phyloP scores from a whole-genome alignment of 2,113 vertebrate genomes.

The Mustelus asterias region DNA sequence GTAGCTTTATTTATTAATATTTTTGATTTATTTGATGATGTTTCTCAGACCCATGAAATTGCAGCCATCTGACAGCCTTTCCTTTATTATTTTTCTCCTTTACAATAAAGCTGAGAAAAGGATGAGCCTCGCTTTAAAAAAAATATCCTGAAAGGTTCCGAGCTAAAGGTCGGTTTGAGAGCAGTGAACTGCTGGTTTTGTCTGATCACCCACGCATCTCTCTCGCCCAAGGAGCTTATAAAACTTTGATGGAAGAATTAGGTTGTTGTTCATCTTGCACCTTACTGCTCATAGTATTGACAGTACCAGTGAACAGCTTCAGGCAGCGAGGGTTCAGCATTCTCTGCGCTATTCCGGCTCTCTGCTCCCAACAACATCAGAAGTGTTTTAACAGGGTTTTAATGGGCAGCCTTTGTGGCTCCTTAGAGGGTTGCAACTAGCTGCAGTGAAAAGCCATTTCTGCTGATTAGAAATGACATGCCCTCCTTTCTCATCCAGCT shows the following conservation, averaged over 20 bases:
- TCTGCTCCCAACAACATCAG: conserved; percentile 87
- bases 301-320: conserved; percentile 74
- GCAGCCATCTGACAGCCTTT: neutral
- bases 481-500: conserved; percentile 66
- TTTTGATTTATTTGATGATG: neutral
- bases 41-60: neutral
- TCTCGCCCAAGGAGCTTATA: conserved; percentile 65
- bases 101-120: neutral
- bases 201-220: conserved; percentile 37
- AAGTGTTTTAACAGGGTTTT: conserved; percentile 99
- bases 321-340: conserved; percentile 68
- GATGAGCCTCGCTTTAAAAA: neutral
- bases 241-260: conserved; percentile 97
- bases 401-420: conserved; percentile 83
- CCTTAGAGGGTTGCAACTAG: conserved; percentile 87
- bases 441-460: conserved; percentile 66
- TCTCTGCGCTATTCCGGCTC: conserved; percentile 61
- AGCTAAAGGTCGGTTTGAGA: conserved; percentile 42
- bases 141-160: neutral
- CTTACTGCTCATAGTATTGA: conserved; percentile 93
- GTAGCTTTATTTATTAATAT: neutral
- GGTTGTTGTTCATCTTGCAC: conserved; percentile 96
- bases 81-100: neutral
- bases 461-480: conserved; percentile 67
- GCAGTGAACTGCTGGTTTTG: conserved; percentile 19